Base-by-base conservation (phyloP, 2,113 vertebrate species). In the Beaufortia kweichowensis region DNA sequence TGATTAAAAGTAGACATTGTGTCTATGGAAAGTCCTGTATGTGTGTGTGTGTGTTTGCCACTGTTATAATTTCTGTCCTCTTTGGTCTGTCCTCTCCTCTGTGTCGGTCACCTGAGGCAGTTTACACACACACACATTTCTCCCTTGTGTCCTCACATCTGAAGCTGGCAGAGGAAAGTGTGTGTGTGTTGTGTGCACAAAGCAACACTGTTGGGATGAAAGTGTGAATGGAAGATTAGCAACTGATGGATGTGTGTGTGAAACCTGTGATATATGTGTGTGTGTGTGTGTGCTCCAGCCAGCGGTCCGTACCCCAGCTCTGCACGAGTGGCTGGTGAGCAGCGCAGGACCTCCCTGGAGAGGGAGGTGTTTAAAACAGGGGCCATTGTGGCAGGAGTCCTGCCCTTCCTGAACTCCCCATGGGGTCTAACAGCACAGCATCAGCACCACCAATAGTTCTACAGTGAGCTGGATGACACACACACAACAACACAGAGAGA, bases 311-410 rank as follows among this genome's bases (percentile, higher is more conserved):
- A 24, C 48, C 50, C 10, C 4, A 6, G 67, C 50, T 35, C 67
- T 2, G 62, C 64, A 57, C 23, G 46, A 57, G 23, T 65, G 59
- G 19, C 33, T 55, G 15, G 24, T 1, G 26, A 50, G 23, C 35
- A 19, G 73, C 12, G 53, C 35, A 0, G 53, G 14, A 28, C 33
- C 64, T 77, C 53, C 3, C 64, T 41, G 24, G 53, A 67, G 62
- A 39, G 31, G 31, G 61, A 65, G 63, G 75, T 68, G 64, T 68
- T 65, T 56, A 68, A 67, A 77, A 77, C 75, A 31, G 33, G 55
- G 35, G 19, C 46, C 75, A 62, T 65, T 76, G 74, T 65, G 74
- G 33, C 62, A 56, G 64, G 31, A 28, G 46, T 21, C 6, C 50
- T 67, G 31, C 62, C 56, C 50, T 59, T 68, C 24, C 64, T 77